Evolutionary conservation across 1,140 invertebrate species (phyloP), one percentile per base, ranked within the genome.

Genomic region (Periplaneta americana): DNA sequence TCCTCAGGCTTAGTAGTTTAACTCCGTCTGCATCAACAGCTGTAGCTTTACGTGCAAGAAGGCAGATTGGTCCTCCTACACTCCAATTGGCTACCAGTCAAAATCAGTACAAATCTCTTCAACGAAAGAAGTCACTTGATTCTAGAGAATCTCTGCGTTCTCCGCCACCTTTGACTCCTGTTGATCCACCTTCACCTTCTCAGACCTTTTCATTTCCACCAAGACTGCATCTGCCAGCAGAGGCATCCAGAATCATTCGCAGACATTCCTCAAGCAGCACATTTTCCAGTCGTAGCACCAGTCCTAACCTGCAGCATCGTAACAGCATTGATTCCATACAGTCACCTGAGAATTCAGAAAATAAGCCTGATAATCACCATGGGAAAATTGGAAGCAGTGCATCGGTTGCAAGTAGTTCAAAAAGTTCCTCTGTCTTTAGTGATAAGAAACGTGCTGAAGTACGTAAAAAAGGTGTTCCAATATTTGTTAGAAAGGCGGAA

Each of bases 171-270:
- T 15, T 36, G 5, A 78, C 76, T n/a, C 76, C 76, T n/a, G 34
- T 35, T 28, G 79, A 80, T 57, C 77, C 77, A 39, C 75, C 75
- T 9, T 66, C 80, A 37, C 48, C 80, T 37, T 36, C 80, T 18
- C 80, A 74, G 15, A 34, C 80, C 28, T 80, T 74, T 74, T 34
- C 48, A 31, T 80, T 36, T 31, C 36, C 80, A 31, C 78, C 74
- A 32, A 36, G 78, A 36, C 48, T 82, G 18, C 48, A 33, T 34
- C 36, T 79, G 78, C 87, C 91, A 3, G 93, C 93, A 36, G 93
- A 95, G 84, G 94, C 94, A 74, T 95, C 95, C 0, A 91, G 95
- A 84, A 95, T 96, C 37, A 93, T 96, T 84, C 89, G 95, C 66
- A 90, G 95, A 76, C 94, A 95, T 85, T 96, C 86, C 0, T 87